Evolutionary conservation across 2,888 invertebrate genomes (phyloP), one percentile per base, ranked within the genome.

Genomic region (Ormyrus pomaceus): DNA sequence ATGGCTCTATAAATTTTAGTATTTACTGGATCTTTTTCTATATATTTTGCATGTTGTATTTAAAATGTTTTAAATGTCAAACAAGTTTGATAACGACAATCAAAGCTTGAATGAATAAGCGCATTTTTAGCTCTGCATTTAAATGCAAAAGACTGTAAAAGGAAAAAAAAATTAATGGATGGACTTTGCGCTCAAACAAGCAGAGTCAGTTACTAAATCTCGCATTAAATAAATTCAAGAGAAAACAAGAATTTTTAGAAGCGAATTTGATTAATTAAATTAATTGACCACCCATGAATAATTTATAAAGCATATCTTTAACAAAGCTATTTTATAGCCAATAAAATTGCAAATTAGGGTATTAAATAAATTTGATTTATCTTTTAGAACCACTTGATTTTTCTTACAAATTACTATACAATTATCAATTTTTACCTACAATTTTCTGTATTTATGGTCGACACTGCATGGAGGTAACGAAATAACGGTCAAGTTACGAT

Each of bases 231-330:
- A 11, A 69, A 62, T 11, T 19, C 19, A 19, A 19, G 19, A 19
- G 34, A 34, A 58, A 50, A 45, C 48, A 59, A 13, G n/a, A 77
- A 11, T 56, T 71, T 51, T 56, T 58, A 10, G 65, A 50, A 51
- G n/a, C n/a, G 53, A 58, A 71, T 71, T 77, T 62, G 5, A 50
- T 62, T 71, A 77, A 77, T 77, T 65, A 65, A 77, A 77, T 65
- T 65, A 71, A 65, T 65, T 59, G 53, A 48, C 45, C 13, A 6
- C 19, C 45, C 7, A 58, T 77, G 65, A 71, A 77, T 77, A 50
- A 76, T 76, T 65, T 13, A 77, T 51, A 62, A 53, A 6, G 69
- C 34, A 59, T 62, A 69, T n/a, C 19, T 56, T 69, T 53, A 53
- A 76, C 76, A 76, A 76, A 76, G 62, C 56, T 53, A 75, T 75